Conservation (phyloP, 1,140 invertebrate species). For the Drosophila miranda region DNA sequence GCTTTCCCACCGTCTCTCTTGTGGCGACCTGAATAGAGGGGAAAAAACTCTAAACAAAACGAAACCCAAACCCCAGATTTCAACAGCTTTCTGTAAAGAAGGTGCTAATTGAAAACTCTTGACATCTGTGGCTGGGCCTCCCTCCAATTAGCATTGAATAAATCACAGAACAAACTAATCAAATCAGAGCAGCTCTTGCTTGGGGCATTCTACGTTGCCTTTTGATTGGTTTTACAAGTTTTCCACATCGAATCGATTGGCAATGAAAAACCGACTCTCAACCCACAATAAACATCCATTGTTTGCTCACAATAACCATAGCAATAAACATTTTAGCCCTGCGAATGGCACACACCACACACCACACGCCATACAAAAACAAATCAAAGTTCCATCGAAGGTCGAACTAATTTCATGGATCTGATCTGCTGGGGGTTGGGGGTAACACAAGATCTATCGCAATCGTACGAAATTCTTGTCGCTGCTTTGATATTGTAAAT, state of each 20-base stretch:
- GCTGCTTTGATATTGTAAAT: conserved; percentile 28
- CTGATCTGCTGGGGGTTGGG: not conserved
- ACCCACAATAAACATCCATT: conserved; percentile 73
- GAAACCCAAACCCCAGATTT: conserved; percentile 30
- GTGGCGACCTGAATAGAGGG: conserved; percentile 31
- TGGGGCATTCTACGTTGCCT: conserved; percentile 3
- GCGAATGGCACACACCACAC: conserved; percentile 50
- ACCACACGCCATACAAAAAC: conserved; percentile 23
- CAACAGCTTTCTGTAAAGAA: conserved; percentile 44
- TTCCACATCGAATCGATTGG: conserved; percentile 64
- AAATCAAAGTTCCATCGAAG: conserved; percentile 55
- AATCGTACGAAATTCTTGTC: conserved; percentile 26
- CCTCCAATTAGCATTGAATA: conserved; percentile 42
- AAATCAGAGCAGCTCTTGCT: conserved; percentile 15
- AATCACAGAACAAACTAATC: conserved; percentile 49
- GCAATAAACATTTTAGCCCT: conserved; percentile 73
- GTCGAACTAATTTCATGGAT: conserved; percentile 61
- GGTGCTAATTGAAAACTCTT: conserved; percentile 69
- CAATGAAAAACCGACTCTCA: conserved; percentile 63
- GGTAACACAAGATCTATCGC: conserved; percentile 11
- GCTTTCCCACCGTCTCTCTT: not conserved
- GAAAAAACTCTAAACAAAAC: not conserved
- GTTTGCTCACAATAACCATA: conserved; percentile 55
- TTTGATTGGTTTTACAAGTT: conserved; percentile 39
- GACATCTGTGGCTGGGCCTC: conserved; percentile 31